Evolutionary conservation across 2,888 invertebrate species (phyloP).

Genomic region (Teleogryllus oceanicus): DNA sequence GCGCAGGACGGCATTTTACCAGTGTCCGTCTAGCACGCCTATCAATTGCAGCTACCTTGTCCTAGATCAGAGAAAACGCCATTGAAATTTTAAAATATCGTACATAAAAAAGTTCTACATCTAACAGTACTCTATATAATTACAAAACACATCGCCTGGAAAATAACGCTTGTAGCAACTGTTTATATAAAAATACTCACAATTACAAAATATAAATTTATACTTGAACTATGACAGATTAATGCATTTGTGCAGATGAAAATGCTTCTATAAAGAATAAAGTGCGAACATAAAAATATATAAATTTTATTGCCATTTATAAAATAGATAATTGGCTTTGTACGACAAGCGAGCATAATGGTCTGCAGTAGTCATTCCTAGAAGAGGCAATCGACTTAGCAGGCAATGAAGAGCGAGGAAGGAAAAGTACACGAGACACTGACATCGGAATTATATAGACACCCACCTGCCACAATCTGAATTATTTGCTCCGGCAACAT

Average conservation of each 20-base stretch:
- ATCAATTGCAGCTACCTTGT: background rate
- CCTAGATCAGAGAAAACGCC: constrained; percentile 5
- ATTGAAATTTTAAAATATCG: background rate
- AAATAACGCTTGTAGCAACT: constrained; percentile 9
- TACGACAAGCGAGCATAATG: background rate
- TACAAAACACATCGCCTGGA: constrained; percentile 7
- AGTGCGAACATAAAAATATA: background rate
- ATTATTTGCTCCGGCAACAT: no score
- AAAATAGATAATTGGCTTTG: background rate
- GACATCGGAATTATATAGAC: no score
- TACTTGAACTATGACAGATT: background rate
- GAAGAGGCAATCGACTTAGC: no score
- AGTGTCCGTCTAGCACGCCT: no score
- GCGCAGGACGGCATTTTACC: no score
- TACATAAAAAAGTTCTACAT: background rate
- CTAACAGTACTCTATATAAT: background rate
- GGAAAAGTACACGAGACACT: no score
- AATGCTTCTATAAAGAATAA: background rate
- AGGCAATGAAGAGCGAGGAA: no score
- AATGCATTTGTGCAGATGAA: background rate
- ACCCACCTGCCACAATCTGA: no score
- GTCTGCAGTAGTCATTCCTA: no score
- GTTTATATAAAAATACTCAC: constrained; percentile 1
- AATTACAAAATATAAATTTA: constrained; percentile 8
- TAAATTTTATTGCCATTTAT: background rate